These are phyloP conservation scores for Eulithis testata DNA, from an alignment of 2,888 invertebrate species.

Conservation along the genomic window DNA sequence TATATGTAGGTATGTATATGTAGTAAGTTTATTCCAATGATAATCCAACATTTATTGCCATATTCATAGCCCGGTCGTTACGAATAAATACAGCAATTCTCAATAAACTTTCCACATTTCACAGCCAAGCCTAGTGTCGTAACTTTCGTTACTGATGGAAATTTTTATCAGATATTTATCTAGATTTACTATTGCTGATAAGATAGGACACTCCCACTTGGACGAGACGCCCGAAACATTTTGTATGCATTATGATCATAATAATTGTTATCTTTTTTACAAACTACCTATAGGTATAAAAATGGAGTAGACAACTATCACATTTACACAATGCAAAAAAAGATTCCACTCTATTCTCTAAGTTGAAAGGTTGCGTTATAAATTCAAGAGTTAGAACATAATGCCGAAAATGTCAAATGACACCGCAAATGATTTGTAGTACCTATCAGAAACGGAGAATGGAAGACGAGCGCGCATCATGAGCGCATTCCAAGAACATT, in stretches of 20 bases:
- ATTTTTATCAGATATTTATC: slow-evolving; percentile 71
- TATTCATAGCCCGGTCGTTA: slow-evolving; percentile 12
- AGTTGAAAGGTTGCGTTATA: slow-evolving; percentile 20
- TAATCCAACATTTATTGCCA: slow-evolving; percentile 8
- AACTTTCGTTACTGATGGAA: slow-evolving; percentile 63
- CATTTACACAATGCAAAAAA: slow-evolving; percentile 45
- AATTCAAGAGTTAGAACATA: slow-evolving; percentile 16
- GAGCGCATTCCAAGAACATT: slow-evolving; percentile 55
- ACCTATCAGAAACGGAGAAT: slow-evolving; percentile 14
- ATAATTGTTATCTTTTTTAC: slow-evolving; percentile 58
- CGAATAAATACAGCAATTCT: slow-evolving; percentile 8
- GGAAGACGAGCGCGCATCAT: slow-evolving; percentile 31
- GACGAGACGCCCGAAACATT: slow-evolving; percentile 69
- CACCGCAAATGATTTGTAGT: slow-evolving; percentile 24
- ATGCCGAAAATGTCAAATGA: not conserved
- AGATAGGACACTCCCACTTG: slow-evolving; percentile 69
- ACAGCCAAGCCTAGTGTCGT: slow-evolving; percentile 48
- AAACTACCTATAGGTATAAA: slow-evolving; percentile 47
- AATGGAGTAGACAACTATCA: slow-evolving; percentile 27
- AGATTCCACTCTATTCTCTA: slow-evolving; percentile 29
- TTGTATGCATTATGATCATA: slow-evolving; percentile 56
- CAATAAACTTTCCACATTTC: slow-evolving; percentile 34
- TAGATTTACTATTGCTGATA: slow-evolving; percentile 60
- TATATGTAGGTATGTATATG: no score
- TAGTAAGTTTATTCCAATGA: slow-evolving; percentile 1